phyloP scores from a whole-genome alignment of 1,140 invertebrate species.

The Bombus fervidus region DNA sequence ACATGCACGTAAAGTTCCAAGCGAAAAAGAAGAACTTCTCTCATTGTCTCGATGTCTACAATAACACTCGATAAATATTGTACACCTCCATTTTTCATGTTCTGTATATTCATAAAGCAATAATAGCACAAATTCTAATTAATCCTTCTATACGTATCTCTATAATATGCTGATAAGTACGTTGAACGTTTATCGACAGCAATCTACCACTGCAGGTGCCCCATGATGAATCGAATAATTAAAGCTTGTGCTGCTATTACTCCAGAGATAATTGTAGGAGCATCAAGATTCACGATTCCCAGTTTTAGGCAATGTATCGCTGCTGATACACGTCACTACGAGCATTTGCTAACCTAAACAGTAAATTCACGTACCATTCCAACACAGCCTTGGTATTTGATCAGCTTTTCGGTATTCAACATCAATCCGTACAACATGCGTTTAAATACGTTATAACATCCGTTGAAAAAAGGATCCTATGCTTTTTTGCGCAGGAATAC shows the following conservation, averaged over 20 bases:
- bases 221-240: slow-evolving; percentile 2
- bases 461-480: no score
- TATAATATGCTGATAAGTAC: background rate
- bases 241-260: background rate
- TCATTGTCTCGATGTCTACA: no score
- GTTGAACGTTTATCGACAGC: background rate
- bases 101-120: background rate
- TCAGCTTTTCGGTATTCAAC: no score
- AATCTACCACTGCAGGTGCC: background rate
- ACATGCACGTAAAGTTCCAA: background rate
- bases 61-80: no score
- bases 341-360: background rate
- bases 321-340: background rate
- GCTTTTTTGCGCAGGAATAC: no score
- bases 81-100: background rate
- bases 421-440: no score
- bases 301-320: background rate
- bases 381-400: no score
- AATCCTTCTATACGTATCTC: background rate
- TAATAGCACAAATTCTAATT: background rate
- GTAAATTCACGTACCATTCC: background rate
- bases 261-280: background rate
- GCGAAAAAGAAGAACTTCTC: background rate
- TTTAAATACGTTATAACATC: no score
- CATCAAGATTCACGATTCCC: background rate